These are phyloP conservation scores for Microtus oregoni DNA, from an alignment of 2,113 vertebrate genomes.

Conservation along the genomic window DNA sequence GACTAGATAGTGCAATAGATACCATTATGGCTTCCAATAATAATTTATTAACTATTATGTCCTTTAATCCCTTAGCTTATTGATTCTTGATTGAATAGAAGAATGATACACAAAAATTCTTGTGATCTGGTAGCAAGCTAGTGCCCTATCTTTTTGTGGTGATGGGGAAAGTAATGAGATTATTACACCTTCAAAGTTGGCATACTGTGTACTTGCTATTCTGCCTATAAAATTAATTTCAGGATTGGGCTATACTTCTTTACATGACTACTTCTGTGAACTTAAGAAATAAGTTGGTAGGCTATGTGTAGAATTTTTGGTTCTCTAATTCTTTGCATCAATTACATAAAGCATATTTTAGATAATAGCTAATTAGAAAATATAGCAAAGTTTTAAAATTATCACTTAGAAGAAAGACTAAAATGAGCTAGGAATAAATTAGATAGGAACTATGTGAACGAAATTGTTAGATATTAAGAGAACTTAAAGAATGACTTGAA, in stretches of 20 bases:
- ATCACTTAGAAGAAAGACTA: background rate
- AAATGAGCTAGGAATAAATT: slow-evolving; percentile 19
- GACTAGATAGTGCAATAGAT: background rate
- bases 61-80: background rate
- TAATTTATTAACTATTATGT: background rate
- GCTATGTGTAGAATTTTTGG: background rate
- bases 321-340: background rate
- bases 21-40: background rate
- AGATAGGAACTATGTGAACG: slow-evolving; percentile 31
- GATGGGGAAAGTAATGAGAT: background rate
- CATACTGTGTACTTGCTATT: background rate
- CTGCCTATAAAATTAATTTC: background rate
- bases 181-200: slow-evolving; percentile 21
- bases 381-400: slow-evolving; percentile 28
- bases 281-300: slow-evolving; percentile 10
- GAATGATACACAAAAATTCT: background rate
- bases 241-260: background rate
- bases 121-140: slow-evolving; percentile 11
- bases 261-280: background rate
- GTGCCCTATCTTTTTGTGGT: background rate
- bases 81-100: background rate
- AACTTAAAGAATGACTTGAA: background rate
- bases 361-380: slow-evolving; percentile 53
- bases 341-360: slow-evolving; percentile 34
- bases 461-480: slow-evolving; percentile 23